phyloP scores from a whole-genome alignment of 2,113 vertebrate genomes.

The Coptodon bakossiorum region DNA sequence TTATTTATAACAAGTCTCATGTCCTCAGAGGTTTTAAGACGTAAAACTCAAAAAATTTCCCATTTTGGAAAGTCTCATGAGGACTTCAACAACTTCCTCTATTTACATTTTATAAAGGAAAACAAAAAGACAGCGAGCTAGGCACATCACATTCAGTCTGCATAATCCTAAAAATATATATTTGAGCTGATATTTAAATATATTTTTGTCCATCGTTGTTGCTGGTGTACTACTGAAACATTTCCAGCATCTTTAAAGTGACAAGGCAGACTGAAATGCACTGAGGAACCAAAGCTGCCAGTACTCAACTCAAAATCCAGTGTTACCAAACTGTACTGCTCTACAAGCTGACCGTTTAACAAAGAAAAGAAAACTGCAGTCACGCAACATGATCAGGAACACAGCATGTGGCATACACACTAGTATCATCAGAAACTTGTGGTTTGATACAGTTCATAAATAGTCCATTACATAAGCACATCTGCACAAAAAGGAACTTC shows the following conservation, averaged over 20 bases:
- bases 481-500: not conserved
- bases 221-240: not conserved
- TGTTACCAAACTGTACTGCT: not conserved
- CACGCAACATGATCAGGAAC: not conserved
- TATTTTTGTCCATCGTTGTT: not conserved
- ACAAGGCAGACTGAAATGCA: slow-evolving; percentile 5
- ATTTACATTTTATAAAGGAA: not conserved
- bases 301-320: not conserved
- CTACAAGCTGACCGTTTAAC: not conserved
- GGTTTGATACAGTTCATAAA: not conserved
- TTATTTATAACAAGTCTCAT: not conserved
- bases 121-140: not conserved
- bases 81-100: not conserved
- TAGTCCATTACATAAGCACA: not conserved
- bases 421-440: not conserved
- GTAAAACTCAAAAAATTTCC: not conserved
- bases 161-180: not conserved
- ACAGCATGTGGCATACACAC: not conserved
- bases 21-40: not conserved
- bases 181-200: not conserved
- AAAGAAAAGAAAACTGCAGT: not conserved
- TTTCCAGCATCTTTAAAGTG: not conserved
- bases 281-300: not conserved
- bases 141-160: not conserved
- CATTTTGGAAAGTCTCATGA: not conserved